Evolutionary conservation across 2,797 vertebrate genomes (phyloP).

Genomic region (Florisuga fusca): DNA sequence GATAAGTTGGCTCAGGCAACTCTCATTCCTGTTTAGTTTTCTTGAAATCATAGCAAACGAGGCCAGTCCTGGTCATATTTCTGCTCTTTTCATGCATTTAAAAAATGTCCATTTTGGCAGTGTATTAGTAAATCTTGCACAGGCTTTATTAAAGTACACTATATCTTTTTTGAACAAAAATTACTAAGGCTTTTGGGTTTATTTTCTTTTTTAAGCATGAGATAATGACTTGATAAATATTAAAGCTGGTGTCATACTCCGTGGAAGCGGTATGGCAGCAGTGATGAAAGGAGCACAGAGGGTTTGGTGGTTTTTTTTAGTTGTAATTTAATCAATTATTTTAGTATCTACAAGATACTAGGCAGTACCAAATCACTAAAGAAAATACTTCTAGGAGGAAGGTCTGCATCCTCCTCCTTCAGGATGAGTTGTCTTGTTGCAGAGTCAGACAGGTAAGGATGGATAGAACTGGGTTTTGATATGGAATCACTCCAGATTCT

Average conservation of each 20-base stretch:
- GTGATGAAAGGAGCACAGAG: background rate
- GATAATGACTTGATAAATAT: background rate
- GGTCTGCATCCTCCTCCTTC: background rate
- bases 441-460: background rate
- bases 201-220: background rate
- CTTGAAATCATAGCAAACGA: background rate
- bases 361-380: fast-evolving
- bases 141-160: background rate
- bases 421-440: background rate
- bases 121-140: background rate
- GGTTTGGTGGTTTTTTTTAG: background rate
- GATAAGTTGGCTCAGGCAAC: background rate
- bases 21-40: background rate
- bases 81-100: background rate
- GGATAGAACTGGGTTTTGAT: background rate
- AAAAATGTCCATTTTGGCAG: background rate
- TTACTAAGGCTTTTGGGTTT: fast-evolving
- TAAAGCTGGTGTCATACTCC: background rate
- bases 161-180: background rate
- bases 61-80: background rate
- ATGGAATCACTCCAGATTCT: background rate
- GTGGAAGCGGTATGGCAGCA: background rate
- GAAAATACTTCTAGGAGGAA: background rate
- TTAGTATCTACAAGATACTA: background rate
- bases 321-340: background rate